Conservation (phyloP, 1,140 invertebrate genomes). For the Zaprionus ornatus region DNA sequence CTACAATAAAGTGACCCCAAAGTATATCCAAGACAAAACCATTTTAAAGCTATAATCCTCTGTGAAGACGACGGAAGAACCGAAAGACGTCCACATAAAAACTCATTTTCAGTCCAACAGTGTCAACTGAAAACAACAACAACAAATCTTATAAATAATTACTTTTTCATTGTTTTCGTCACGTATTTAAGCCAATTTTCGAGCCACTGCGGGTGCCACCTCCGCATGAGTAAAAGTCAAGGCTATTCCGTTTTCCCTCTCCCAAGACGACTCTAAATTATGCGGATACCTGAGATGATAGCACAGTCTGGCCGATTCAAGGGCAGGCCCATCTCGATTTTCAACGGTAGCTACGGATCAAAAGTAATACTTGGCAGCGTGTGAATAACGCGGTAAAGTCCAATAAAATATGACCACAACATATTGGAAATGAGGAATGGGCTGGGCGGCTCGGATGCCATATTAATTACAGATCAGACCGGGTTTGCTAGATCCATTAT, state of each 20-base stretch:
- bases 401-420: constrained; percentile 25
- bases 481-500: constrained; percentile 27
- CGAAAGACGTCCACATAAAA: constrained; percentile 19
- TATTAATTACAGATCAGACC: constrained; percentile 34
- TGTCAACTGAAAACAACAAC: constrained; percentile 26
- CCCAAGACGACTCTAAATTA: constrained; percentile 18
- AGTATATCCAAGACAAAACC: constrained; percentile 11
- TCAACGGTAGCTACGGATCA: constrained; percentile 7
- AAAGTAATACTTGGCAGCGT: constrained; percentile 31
- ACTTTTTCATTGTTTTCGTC: constrained; percentile 66
- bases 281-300: constrained; percentile 22
- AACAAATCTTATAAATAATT: constrained; percentile 42
- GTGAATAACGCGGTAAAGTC: constrained; percentile 27
- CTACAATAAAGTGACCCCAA: neutral
- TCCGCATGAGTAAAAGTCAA: constrained; percentile 61
- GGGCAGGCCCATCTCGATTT: constrained; percentile 28
- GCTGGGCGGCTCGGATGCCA: neutral
- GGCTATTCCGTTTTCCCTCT: constrained; percentile 34
- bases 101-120: neutral
- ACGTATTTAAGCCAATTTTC: constrained; percentile 57
- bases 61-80: constrained; percentile 47
- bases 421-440: neutral
- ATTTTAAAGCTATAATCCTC: constrained; percentile 23
- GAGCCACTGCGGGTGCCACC: constrained; percentile 14
- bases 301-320: constrained; percentile 29